Conservation (phyloP, 2,888 invertebrate genomes). For the Cyrtodaria siliqua region DNA sequence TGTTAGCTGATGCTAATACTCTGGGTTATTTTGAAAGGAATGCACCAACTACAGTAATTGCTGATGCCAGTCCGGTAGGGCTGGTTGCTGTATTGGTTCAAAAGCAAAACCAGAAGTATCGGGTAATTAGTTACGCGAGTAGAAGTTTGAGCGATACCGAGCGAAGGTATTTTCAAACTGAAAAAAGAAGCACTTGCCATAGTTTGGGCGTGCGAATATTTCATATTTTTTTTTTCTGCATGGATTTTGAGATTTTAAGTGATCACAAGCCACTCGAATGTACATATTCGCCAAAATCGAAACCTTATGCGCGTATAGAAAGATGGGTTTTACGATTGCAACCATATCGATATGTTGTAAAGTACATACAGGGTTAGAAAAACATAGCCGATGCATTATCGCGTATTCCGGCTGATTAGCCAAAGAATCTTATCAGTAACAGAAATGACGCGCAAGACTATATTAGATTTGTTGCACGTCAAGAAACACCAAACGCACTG, state of each 20-base stretch:
- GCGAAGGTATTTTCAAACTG: too few relatives aligned
- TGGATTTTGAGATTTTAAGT: conserved; percentile 59
- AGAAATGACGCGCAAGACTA: conserved; percentile 18
- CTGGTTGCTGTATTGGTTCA: too few relatives aligned
- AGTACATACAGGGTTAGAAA: conserved; percentile 35
- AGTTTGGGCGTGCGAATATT: conserved; percentile 72
- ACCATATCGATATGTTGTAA: conserved; percentile 50
- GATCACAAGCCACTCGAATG: conserved; percentile 74
- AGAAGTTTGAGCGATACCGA: too few relatives aligned
- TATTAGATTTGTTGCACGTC: conserved; percentile 29
- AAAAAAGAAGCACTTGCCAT: conserved; percentile 57
- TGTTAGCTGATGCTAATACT: too few relatives aligned
- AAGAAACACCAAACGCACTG: conserved; percentile 47
- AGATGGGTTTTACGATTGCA: conserved; percentile 70
- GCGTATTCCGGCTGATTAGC: conserved; percentile 17
- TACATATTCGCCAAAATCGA: conserved; percentile 67
- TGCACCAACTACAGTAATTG: too few relatives aligned
- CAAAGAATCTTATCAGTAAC: too few relatives aligned
- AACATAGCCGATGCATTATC: conserved; percentile 58
- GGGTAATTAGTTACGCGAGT: too few relatives aligned
- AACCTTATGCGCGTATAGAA: conserved; percentile 70
- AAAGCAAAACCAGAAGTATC: too few relatives aligned
- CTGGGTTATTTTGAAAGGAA: too few relatives aligned
- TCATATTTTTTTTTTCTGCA: conserved; percentile 66
- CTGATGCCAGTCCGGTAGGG: too few relatives aligned